Conservation (phyloP, 2,888 invertebrate species). For the Agrotis puta region DNA sequence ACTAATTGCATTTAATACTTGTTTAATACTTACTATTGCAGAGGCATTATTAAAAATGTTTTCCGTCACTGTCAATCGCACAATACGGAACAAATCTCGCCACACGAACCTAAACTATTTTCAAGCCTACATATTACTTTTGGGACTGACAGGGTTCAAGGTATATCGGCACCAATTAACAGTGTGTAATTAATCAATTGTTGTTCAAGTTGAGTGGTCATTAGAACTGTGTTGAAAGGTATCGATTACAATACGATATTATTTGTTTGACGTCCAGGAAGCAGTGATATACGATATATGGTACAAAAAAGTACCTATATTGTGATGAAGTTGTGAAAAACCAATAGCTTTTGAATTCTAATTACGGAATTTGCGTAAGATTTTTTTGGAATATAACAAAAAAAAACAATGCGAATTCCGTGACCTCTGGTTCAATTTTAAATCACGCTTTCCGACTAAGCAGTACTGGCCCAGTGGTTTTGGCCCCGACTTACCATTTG, state of each 20-base stretch:
- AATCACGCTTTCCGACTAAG: no score
- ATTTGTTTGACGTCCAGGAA: slow-evolving; percentile 28
- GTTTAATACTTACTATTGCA: not conserved
- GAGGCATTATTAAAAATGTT: not conserved
- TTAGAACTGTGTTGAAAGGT: slow-evolving; percentile 43
- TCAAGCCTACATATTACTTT: slow-evolving; percentile 59
- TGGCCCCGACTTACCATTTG: no score
- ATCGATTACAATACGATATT: slow-evolving; percentile 44
- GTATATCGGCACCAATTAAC: slow-evolving; percentile 64
- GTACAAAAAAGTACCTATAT: not conserved
- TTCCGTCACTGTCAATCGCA: slow-evolving; percentile 26
- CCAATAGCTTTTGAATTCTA: not conserved
- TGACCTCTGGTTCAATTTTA: no score
- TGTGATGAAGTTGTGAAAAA: not conserved
- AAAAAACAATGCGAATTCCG: no score
- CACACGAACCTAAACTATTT: slow-evolving; percentile 51
- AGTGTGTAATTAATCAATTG: slow-evolving; percentile 68
- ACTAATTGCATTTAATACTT: not conserved
- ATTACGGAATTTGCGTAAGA: not conserved
- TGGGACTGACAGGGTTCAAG: slow-evolving; percentile 71
- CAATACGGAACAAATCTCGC: slow-evolving; percentile 38
- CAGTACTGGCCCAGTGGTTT: no score
- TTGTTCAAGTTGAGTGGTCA: slow-evolving; percentile 23
- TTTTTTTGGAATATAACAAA: no score
- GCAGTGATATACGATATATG: slow-evolving; percentile 5